Base-by-base conservation (phyloP, 2,888 invertebrate genomes). In the Ametastegia equiseti region DNA sequence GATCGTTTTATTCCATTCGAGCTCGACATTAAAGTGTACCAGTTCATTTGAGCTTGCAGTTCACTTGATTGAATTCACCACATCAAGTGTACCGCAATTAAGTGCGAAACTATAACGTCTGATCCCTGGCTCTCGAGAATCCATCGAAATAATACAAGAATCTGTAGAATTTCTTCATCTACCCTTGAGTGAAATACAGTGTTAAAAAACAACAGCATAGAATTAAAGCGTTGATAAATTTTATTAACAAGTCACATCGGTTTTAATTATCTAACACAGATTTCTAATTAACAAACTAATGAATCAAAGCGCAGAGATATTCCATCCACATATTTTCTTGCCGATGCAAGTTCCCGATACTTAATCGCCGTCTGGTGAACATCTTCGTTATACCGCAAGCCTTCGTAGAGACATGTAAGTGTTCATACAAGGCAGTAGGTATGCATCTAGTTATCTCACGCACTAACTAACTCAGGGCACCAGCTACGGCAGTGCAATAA, bases 391-490 rank as follows among this genome's bases (percentile, higher is more conserved):
- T 67, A 67, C 15, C 5, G 33, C 19, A 60, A 60, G n/a, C n/a
- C n/a, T n/a, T n/a, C 19, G 39, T 23, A 60, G 11, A 60, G 9
- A 60, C 7, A 6, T 13, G 15, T 15, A 30, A 0, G n/a, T n/a
- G n/a, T n/a, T n/a, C n/a, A n/a, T 9, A 13, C 27, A 27, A 6
- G 42, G 5, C 5, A 6, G 15, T 36, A 7, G n/a, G 4, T 19
- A 19, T 67, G 9, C 19, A 39, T 67, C 65, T 67, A 67, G 65
- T 67, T 67, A 67, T 67, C 65, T 67, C n/a, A 39, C 19, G 36
- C 36, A 39, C 65, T 67, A 67, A 67, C 65, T 39, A 67, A 67
- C 65, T 39, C 65, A n/a, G n/a, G 23, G 65, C 65, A 39, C n/a
- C 65, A 39, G 7, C n/a, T 4, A 11, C 65, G 27, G 57, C 57